These are phyloP conservation scores for Nephrotoma flavescens DNA, from an alignment of 2,888 invertebrate genomes.

Conservation along the genomic window DNA sequence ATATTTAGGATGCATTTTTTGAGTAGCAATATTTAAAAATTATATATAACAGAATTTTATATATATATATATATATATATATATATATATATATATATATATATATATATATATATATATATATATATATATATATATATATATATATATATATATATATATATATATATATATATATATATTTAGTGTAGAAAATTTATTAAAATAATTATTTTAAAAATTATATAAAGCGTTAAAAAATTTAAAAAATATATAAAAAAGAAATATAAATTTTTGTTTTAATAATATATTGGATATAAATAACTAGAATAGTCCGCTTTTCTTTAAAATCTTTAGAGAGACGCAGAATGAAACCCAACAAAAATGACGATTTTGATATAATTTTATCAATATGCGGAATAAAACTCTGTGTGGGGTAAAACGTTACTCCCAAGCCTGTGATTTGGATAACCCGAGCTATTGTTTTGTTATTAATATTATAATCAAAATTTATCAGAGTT, in stretches of 20 bases:
- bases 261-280: background rate
- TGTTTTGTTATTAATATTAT: no score
- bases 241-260: background rate
- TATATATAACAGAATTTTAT: background rate
- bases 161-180: background rate
- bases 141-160: slow-evolving; percentile 1
- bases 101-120: slow-evolving; percentile 1
- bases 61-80: background rate
- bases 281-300: no score
- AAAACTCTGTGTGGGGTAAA: no score
- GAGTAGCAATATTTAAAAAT: background rate
- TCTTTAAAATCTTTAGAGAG: no score
- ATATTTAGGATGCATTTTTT: background rate
- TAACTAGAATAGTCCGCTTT: no score
- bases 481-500: no score
- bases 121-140: background rate
- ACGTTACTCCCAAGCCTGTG: no score
- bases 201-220: background rate
- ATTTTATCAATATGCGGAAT: no score
- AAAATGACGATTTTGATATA: no score
- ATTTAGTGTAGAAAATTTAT: background rate
- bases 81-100: background rate
- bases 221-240: background rate
- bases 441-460: no score
- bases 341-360: no score